phyloP scores from a whole-genome alignment of 2,888 invertebrate species.

The Synanthedon vespiformis region DNA sequence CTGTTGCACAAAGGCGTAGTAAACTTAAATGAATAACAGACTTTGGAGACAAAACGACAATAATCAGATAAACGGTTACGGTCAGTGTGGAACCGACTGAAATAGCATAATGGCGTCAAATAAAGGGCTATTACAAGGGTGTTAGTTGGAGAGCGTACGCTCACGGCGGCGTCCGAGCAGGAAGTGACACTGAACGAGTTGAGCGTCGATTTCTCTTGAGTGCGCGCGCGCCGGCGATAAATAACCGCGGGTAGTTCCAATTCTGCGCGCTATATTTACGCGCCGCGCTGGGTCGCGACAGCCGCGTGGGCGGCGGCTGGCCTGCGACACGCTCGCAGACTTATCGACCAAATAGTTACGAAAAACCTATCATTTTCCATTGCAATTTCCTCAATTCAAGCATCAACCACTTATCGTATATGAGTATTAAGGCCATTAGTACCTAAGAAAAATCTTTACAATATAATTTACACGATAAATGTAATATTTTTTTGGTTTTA shows the following conservation, averaged over 20 bases:
- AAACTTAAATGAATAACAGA: conserved; percentile 16
- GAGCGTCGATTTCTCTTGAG: conserved; percentile 21
- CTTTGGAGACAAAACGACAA: conserved; percentile 9
- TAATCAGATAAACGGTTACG: conserved; percentile 24
- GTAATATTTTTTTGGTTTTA: too few species aligned
- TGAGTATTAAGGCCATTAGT: too few species aligned
- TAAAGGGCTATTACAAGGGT: conserved; percentile 43
- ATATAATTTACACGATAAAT: too few species aligned
- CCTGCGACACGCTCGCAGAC: conserved; percentile 27
- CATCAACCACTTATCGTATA: too few species aligned
- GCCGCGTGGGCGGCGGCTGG: conserved; percentile 28
- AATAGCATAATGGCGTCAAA: conserved; percentile 43
- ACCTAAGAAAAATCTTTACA: too few species aligned
- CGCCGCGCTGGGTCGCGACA: conserved; percentile 34
- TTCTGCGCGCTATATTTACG: conserved; percentile 59
- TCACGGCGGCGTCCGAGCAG: conserved; percentile 36
- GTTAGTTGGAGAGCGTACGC: conserved; percentile 28
- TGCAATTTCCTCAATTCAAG: not conserved
- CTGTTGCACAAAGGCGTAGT: not conserved
- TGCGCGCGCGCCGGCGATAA: conserved; percentile 31
- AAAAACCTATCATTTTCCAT: not conserved
- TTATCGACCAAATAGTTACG: conserved; percentile 2
- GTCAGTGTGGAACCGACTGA: conserved; percentile 16
- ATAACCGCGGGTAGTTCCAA: conserved; percentile 62
- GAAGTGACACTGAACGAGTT: conserved; percentile 37